Evolutionary conservation across 35 echinoderm and acorn worm genomes (phyloP).

Genomic region (Lytechinus pictus): DNA sequence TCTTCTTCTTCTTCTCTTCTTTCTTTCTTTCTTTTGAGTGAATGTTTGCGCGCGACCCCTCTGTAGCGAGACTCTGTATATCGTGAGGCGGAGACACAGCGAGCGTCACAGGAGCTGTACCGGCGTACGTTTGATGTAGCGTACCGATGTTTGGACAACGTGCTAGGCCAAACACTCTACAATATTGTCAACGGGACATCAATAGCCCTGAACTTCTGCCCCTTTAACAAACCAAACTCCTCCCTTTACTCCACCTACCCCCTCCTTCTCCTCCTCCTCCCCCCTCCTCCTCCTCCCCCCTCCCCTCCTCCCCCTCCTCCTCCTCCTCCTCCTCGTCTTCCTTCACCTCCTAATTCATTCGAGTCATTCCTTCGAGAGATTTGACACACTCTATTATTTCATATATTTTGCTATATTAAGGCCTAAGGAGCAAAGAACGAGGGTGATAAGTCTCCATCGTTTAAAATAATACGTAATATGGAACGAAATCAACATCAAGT

Average conservation of each 20-base stretch:
- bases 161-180: conserved; percentile 33
- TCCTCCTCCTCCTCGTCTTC: neutral
- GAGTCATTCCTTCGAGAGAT: too few species aligned
- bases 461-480: too few species aligned
- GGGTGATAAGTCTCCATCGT: too few species aligned
- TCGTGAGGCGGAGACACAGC: neutral
- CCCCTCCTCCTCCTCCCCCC: neutral
- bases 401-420: too few species aligned
- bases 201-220: conserved; percentile 24
- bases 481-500: too few species aligned
- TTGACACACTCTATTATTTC: too few species aligned
- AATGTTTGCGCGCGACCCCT: conserved; percentile 27
- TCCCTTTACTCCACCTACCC: neutral
- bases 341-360: too few species aligned
- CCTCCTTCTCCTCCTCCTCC: neutral
- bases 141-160: conserved; percentile 48
- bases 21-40: neutral
- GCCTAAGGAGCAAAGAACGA: too few species aligned
- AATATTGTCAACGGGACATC: conserved; percentile 23
- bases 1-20: neutral
- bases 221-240: neutral
- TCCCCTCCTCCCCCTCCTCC: neutral
- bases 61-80: neutral
- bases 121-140: conserved; percentile 34
- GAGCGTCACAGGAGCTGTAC: conserved; percentile 5